phyloP scores from a whole-genome alignment of 2,113 vertebrate species.

The Leptosomus discolor region DNA sequence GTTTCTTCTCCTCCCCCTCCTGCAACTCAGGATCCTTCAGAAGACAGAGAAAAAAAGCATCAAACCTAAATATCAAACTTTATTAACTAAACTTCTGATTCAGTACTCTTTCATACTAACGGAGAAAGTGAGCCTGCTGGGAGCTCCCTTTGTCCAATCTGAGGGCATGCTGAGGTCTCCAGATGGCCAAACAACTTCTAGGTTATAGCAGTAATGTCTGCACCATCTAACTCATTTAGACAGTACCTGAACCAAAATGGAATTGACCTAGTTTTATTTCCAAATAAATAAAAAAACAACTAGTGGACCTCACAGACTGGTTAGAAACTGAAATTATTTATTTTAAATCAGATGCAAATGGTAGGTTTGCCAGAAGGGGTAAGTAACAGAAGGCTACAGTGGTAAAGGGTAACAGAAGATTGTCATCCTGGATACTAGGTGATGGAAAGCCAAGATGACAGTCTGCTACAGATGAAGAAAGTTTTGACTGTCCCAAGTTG shows the following conservation, averaged over 20 bases:
- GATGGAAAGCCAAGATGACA: not conserved
- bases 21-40: not conserved
- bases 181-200: not conserved
- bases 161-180: not conserved
- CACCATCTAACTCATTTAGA: not conserved
- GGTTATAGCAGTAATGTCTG: not conserved
- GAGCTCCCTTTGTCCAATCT: not conserved
- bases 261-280: not conserved
- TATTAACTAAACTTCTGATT: not conserved
- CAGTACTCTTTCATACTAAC: not conserved
- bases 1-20: not conserved
- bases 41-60: not conserved
- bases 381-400: not conserved
- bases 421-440: not conserved
- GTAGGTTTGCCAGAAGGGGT: not conserved
- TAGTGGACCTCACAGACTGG: not conserved
- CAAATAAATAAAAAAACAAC: not conserved
- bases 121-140: not conserved
- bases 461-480: not conserved
- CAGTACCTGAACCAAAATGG: rapidly evolving
- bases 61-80: not conserved
- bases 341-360: not conserved
- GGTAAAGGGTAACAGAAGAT: not conserved
- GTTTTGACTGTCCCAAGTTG: not conserved
- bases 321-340: not conserved